Base-by-base conservation (phyloP, 30 jellyfish, hydroid and myxozoan species). In the Hydractinia echinata region DNA sequence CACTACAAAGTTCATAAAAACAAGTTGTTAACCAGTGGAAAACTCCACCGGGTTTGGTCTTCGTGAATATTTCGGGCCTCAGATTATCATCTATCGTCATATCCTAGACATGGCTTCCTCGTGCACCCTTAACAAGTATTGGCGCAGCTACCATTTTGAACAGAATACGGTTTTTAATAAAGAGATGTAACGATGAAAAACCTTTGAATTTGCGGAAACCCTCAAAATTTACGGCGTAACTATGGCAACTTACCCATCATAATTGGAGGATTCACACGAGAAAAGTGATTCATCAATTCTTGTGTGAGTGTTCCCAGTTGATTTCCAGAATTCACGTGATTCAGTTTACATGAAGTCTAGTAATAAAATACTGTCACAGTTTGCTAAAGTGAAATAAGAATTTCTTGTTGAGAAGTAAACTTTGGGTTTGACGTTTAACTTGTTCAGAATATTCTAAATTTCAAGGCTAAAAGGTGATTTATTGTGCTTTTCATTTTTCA, bases 341-440 rank as follows among this genome's bases (percentile, higher is more conserved):
- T 77, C 18, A 88, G 19, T 58, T 79, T 88, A 16, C 94, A 88
- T 51, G 86, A 84, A n/a, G 83, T 81, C 54, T 72, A 79, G 73
- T 58, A n/a, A 51, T 6, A 64, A n/a, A 9, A 44, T n/a, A 64
- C 74, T n/a, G 39, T 13, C 19, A 64, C 9, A 58, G 69, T 58
- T 13, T 56, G 68, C 18, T 58, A n/a, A n/a, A n/a, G n/a, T n/a
- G n/a, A n/a, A n/a, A n/a, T n/a, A n/a, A n/a, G n/a, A n/a, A n/a
- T 58, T 58, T 58, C 19, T 58, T 11, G 2, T 11, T 0, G 3
- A 1, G 15, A 11, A 58, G 15, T 11, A 1, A 16, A 11, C 19
- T 58, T 16, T 58, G 1, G 18, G 69, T 11, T 58, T 58, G 19
- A 58, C 1, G 19, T 58, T 11, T 1, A 58, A 11, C 19, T 13